phyloP scores from a whole-genome alignment of 2,797 vertebrate species.

The Pteronotus mesoamericanus region DNA sequence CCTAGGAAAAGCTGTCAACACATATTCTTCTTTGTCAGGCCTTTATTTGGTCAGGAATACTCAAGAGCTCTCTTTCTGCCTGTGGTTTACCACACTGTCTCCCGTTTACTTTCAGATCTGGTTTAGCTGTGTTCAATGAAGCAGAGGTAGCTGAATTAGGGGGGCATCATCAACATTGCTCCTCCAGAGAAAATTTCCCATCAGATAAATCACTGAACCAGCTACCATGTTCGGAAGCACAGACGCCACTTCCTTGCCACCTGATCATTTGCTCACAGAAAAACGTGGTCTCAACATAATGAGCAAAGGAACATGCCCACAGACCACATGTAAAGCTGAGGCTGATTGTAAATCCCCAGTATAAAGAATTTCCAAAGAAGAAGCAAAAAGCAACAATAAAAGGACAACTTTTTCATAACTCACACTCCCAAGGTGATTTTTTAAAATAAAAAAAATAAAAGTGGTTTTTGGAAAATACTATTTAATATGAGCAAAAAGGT shows the following conservation, averaged over 20 bases:
- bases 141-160: slow-evolving; percentile 37
- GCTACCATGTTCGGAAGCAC: neutral
- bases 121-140: slow-evolving; percentile 32
- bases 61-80: slow-evolving; percentile 42
- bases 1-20: slow-evolving; percentile 69
- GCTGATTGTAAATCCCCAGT: neutral
- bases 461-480: neutral
- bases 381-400: neutral
- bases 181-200: neutral
- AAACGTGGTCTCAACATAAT: neutral
- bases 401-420: neutral
- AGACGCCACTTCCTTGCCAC: neutral
- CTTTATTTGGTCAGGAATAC: slow-evolving; percentile 54
- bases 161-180: neutral
- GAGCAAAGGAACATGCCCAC: neutral
- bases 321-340: neutral
- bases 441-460: neutral
- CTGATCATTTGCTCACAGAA: neutral
- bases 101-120: slow-evolving; percentile 42
- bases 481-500: neutral
- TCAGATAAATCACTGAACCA: slow-evolving; percentile 58
- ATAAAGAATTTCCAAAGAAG: slow-evolving; percentile 14
- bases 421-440: neutral
- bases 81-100: neutral
- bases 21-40: slow-evolving; percentile 59